Evolutionary conservation across 2,113 vertebrate species (phyloP).

Genomic region (Antennarius striatus): DNA sequence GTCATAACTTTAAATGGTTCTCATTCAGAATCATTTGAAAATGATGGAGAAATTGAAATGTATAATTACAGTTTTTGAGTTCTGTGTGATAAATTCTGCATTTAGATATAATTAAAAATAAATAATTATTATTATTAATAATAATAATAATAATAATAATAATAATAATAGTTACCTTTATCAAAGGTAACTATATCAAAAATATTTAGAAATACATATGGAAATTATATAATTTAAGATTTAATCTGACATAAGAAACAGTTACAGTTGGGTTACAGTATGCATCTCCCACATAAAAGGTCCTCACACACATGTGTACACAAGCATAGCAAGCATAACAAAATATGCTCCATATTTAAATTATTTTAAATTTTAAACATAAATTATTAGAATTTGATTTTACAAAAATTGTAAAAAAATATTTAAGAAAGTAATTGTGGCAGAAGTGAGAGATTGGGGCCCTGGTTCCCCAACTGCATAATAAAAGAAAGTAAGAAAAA

Average conservation of each 20-base stretch:
- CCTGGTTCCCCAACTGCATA: conserved; percentile 18
- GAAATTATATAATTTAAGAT: too few species aligned
- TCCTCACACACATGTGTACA: too few species aligned
- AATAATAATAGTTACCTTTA: too few species aligned
- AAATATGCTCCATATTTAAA: not conserved
- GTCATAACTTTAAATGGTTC: not conserved
- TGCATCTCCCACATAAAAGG: not conserved
- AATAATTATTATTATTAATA: too few species aligned
- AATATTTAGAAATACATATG: too few species aligned
- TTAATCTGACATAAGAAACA: too few species aligned
- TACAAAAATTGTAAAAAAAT: not conserved
- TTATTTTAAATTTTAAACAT: not conserved
- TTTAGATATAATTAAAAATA: not conserved
- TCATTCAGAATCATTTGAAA: not conserved
- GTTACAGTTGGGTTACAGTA: not conserved
- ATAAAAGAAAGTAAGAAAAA: conserved; percentile 45
- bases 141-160: too few species aligned
- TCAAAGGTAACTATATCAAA: too few species aligned
- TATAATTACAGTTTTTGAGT: not conserved
- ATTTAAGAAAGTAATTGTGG: not conserved
- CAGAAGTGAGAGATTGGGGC: not conserved
- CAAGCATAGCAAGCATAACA: not conserved
- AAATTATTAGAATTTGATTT: not conserved
- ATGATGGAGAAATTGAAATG: not conserved
- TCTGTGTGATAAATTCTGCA: not conserved